These are phyloP conservation scores for Irena cyanogastra DNA, from an alignment of 2,113 vertebrate species.

Conservation along the genomic window DNA sequence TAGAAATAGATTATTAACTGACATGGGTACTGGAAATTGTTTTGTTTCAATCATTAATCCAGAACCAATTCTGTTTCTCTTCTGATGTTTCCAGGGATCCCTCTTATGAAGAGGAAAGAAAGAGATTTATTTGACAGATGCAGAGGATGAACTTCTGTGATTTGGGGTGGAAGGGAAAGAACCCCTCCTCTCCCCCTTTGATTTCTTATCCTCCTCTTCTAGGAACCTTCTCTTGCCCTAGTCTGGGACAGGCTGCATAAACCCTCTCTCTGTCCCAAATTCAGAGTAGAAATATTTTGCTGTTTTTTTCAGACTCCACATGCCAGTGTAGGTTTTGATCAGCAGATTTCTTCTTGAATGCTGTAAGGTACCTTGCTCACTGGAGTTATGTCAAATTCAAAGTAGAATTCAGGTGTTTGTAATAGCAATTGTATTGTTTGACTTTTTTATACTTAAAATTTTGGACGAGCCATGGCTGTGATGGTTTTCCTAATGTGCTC, in stretches of 20 bases:
- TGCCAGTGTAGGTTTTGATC: background rate
- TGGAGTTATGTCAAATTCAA: background rate
- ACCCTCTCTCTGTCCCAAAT: background rate
- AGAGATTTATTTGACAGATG: background rate
- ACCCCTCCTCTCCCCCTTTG: accelerated
- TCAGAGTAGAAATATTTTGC: background rate
- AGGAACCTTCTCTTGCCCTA: background rate
- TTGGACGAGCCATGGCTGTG: background rate
- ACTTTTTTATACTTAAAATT: background rate
- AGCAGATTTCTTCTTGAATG: background rate
- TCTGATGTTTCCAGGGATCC: background rate
- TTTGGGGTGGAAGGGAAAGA: background rate
- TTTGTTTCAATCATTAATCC: background rate
- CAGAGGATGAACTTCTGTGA: background rate
- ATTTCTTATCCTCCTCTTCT: background rate
- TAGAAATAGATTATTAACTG: background rate
- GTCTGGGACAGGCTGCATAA: background rate
- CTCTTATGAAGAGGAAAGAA: background rate
- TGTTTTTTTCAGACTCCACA: background rate
- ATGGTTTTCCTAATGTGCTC: background rate
- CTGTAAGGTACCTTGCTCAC: background rate
- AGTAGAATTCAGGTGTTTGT: background rate
- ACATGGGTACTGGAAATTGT: background rate
- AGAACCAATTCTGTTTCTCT: background rate
- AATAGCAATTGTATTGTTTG: background rate